phyloP scores from a whole-genome alignment of 2,113 vertebrate genomes.

The Nymphicus hollandicus region DNA sequence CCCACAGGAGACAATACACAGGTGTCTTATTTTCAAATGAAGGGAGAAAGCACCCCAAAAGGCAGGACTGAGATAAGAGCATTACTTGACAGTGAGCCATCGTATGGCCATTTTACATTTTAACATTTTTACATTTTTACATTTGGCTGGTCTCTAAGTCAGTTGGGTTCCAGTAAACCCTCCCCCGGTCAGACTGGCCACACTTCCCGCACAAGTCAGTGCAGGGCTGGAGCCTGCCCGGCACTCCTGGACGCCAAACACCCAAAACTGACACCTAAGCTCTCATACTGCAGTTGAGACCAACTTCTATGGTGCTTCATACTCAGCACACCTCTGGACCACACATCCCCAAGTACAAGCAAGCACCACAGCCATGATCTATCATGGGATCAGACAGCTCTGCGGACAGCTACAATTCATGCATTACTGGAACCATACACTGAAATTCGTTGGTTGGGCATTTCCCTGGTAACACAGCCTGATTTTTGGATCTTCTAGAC shows the following conservation, averaged over 20 bases:
- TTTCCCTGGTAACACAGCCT: not conserved
- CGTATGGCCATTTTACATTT: not conserved
- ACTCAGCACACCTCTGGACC: not conserved
- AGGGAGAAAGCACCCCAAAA: not conserved
- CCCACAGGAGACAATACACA: not conserved
- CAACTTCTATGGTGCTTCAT: fast-evolving
- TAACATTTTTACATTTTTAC: too few species aligned
- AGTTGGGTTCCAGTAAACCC: not conserved
- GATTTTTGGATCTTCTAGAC: not conserved
- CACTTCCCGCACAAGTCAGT: fast-evolving
- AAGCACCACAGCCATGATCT: not conserved
- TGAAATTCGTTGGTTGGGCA: not conserved
- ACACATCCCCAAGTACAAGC: not conserved
- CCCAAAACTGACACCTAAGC: not conserved
- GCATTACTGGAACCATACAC: not conserved
- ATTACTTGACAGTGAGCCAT: not conserved
- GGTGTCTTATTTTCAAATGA: not conserved
- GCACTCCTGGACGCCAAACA: not conserved
- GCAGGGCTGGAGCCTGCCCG: not conserved
- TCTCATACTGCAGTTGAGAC: not conserved
- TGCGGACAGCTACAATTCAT: not conserved
- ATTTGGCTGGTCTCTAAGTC: not conserved
- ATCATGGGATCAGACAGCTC: fast-evolving
- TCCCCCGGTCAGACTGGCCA: not conserved
- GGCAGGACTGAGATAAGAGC: not conserved